Percentiles rank a stretch among this genome's conserved stretches.
Evolutionary conservation across 2,113 vertebrate species (phyloP).

Genomic region (Zapornia atra): DNA sequence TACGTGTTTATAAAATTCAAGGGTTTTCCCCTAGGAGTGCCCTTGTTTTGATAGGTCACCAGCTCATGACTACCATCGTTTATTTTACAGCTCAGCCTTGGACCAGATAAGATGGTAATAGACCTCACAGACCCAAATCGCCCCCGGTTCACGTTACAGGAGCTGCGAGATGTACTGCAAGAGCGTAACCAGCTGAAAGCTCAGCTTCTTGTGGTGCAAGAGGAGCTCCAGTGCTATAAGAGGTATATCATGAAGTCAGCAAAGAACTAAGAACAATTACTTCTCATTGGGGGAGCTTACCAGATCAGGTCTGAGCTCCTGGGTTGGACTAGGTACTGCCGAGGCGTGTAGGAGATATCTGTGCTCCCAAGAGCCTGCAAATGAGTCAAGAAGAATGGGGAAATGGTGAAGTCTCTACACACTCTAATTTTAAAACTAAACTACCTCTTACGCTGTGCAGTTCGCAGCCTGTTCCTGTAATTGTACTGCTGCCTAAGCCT

Average conservation of each 20-base stretch:
- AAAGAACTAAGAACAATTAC: not conserved
- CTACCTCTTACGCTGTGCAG: not conserved
- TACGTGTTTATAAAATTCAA: not conserved
- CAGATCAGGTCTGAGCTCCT: not conserved
- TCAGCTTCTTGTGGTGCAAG: slow-evolving; percentile 89
- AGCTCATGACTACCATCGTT: not conserved
- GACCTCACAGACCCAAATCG: slow-evolving; percentile 91
- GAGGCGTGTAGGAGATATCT: not conserved
- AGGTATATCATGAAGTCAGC: slow-evolving; percentile 72
- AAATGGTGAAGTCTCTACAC: not conserved
- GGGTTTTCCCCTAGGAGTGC: not conserved
- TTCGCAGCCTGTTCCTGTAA: not conserved
- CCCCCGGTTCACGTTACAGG: slow-evolving; percentile 94
- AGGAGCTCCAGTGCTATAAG: slow-evolving; percentile 92
- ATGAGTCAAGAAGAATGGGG: not conserved
- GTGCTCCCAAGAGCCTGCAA: not conserved
- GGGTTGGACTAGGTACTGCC: not conserved
- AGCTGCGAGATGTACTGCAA: slow-evolving; percentile 92
- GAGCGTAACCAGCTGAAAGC: slow-evolving; percentile 94
- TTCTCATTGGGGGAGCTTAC: not conserved
- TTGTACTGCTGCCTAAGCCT: not conserved
- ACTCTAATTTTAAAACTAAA: not conserved
- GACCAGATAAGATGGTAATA: slow-evolving; percentile 87
- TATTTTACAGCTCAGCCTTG: slow-evolving; percentile 76
- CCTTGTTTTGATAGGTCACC: not conserved